Percentiles rank a stretch among this genome's conserved stretches.
Evolutionary conservation across 2,797 vertebrate species (phyloP).

Genomic region (Microchirus variegatus): DNA sequence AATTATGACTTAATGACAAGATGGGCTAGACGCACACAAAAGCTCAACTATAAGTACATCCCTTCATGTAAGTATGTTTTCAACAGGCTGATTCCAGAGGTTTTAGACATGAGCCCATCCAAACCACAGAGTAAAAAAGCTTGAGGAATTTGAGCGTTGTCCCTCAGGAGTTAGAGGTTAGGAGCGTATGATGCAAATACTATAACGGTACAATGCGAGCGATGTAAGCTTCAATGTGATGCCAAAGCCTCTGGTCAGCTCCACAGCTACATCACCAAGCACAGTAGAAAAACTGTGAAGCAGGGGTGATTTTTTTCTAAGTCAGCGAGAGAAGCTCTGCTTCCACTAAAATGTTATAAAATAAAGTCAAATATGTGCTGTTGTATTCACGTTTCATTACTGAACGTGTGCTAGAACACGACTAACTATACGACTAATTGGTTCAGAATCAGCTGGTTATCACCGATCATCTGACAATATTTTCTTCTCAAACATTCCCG

Average conservation of each 20-base stretch:
- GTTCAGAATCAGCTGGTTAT: no score
- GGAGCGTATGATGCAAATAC: slow-evolving; percentile 37
- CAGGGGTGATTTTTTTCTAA: no score
- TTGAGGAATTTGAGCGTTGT: slow-evolving; percentile 36
- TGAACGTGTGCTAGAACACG: no score
- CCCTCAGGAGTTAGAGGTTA: slow-evolving; percentile 22
- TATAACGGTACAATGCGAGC: slow-evolving; percentile 28
- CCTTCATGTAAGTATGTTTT: slow-evolving; percentile 12
- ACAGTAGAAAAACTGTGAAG: neutral
- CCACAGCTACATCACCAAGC: neutral
- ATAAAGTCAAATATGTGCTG: no score
- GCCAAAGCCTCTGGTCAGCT: slow-evolving; percentile 21
- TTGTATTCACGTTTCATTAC: no score
- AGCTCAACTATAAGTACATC: slow-evolving; percentile 11
- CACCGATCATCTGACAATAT: no score
- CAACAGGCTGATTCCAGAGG: slow-evolving; percentile 18
- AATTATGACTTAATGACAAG: slow-evolving; percentile 6
- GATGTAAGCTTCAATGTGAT: slow-evolving; percentile 23
- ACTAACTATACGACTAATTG: no score
- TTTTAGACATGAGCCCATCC: slow-evolving; percentile 27
- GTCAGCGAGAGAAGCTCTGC: no score
- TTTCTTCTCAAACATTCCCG: no score
- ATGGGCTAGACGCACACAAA: slow-evolving; percentile 1
- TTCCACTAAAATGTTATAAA: no score
- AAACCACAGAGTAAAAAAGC: slow-evolving; percentile 41